phyloP scores from a whole-genome alignment of 2,888 invertebrate genomes.

The Cryptocephalus primarius region DNA sequence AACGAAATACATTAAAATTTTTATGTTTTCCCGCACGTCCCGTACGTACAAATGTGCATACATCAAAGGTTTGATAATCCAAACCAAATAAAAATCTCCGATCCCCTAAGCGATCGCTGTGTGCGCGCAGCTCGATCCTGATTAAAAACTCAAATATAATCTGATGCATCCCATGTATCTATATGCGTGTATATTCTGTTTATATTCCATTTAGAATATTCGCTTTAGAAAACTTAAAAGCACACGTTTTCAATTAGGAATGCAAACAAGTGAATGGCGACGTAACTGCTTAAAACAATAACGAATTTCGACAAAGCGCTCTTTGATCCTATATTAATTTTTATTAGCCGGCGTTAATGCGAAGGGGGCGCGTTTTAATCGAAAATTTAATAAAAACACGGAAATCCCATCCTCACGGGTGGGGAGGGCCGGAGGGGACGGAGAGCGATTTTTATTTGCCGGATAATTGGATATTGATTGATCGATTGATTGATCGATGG shows the following conservation, averaged over 20 bases:
- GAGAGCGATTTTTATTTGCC: no score
- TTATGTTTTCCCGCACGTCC: no score
- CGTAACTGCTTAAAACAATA: conserved; percentile 27
- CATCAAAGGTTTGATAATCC: no score
- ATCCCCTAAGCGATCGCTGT: conserved; percentile 25
- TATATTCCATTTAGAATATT: conserved; percentile 36
- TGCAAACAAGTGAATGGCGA: conserved; percentile 15
- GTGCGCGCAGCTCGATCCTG: no score
- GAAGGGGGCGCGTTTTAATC: no score
- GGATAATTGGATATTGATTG: no score
- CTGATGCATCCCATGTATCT: conserved; percentile 11
- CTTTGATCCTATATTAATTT: conserved; percentile 12
- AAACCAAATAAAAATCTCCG: conserved; percentile 6
- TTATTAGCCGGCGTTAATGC: conserved; percentile 1
- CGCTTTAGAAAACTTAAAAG: conserved; percentile 29
- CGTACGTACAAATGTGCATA: no score
- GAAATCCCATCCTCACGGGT: no score
- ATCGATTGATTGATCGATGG: no score
- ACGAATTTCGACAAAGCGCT: conserved; percentile 8
- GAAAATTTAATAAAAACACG: no score
- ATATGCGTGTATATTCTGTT: conserved; percentile 27
- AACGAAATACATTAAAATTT: no score
- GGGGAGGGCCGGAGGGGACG: no score
- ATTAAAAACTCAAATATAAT: conserved; percentile 27
- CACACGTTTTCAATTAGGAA: conserved; percentile 35